phyloP scores from a whole-genome alignment of 2,797 vertebrate species.

The Chanos chanos region DNA sequence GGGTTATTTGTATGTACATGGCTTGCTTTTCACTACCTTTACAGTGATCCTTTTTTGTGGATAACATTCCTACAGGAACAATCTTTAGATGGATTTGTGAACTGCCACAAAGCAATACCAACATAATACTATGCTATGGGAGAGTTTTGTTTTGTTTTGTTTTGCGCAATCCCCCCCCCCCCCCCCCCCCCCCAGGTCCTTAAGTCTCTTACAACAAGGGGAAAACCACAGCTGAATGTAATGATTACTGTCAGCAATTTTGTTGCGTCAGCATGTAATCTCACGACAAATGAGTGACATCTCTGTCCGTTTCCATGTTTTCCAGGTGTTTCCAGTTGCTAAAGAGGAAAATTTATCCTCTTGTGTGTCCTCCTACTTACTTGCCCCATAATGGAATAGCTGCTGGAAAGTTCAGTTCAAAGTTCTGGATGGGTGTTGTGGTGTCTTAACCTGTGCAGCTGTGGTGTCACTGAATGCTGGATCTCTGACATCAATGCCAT shows the following conservation, averaged over 20 bases:
- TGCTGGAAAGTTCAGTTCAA: not conserved
- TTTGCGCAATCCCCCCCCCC: not conserved
- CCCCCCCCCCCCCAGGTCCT: no score
- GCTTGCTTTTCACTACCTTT: no score
- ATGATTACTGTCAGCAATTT: conserved; percentile 55
- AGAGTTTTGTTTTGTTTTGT: no score
- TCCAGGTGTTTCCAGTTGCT: conserved; percentile 53
- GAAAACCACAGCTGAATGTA: conserved; percentile 48
- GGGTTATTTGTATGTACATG: no score
- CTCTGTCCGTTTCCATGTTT: conserved; percentile 8
- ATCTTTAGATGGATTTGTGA: no score
- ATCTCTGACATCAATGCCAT: conserved; percentile 60
- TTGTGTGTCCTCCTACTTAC: not conserved
- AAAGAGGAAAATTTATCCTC: not conserved
- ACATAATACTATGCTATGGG: no score
- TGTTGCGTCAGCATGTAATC: conserved; percentile 63
- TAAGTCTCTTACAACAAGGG: conserved; percentile 16
- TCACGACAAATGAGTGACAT: conserved; percentile 46
- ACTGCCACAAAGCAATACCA: no score
- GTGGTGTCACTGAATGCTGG: conserved; percentile 41
- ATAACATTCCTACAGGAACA: no score
- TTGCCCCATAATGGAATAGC: not conserved
- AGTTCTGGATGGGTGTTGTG: conserved; percentile 5
- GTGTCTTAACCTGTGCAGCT: conserved; percentile 56
- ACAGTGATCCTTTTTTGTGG: no score